Conservation (phyloP, 2,113 vertebrate genomes). For the Megaceryle maxima region DNA sequence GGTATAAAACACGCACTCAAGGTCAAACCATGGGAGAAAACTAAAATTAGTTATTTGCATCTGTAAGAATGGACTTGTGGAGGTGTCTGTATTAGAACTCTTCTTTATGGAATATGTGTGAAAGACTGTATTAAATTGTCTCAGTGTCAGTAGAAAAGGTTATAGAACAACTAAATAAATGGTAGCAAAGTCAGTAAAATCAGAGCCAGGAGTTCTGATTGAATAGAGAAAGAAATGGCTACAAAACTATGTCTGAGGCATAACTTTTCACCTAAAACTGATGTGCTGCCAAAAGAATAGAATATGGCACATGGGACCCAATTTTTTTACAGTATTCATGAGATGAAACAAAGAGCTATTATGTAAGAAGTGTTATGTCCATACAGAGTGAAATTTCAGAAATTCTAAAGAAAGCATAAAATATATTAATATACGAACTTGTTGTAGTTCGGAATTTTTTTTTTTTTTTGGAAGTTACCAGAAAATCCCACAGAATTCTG, state of each 20-base stretch:
- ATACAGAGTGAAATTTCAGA: not conserved
- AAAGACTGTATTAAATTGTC: not conserved
- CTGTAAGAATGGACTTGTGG: not conserved
- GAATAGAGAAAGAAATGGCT: not conserved
- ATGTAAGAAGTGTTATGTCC: not conserved
- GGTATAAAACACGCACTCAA: not conserved
- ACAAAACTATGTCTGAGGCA: not conserved
- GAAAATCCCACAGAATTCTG: not conserved
- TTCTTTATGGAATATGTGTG: not conserved
- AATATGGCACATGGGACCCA: not conserved
- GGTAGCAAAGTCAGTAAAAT: not conserved
- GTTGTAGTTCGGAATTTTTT: too few species aligned
- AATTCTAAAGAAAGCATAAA: not conserved
- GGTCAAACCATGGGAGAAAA: not conserved
- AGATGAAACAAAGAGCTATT: not conserved
- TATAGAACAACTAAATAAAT: not conserved
- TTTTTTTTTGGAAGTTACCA: not conserved
- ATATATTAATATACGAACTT: not conserved
- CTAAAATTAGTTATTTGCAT: not conserved
- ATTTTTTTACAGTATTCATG: not conserved
- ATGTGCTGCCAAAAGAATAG: not conserved
- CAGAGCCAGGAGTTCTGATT: not conserved
- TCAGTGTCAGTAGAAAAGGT: not conserved
- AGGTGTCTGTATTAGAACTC: not conserved
- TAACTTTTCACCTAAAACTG: not conserved